These are phyloP conservation scores for Nothoprocta perdicaria DNA, from an alignment of 2,113 vertebrate species.

Conservation along the genomic window DNA sequence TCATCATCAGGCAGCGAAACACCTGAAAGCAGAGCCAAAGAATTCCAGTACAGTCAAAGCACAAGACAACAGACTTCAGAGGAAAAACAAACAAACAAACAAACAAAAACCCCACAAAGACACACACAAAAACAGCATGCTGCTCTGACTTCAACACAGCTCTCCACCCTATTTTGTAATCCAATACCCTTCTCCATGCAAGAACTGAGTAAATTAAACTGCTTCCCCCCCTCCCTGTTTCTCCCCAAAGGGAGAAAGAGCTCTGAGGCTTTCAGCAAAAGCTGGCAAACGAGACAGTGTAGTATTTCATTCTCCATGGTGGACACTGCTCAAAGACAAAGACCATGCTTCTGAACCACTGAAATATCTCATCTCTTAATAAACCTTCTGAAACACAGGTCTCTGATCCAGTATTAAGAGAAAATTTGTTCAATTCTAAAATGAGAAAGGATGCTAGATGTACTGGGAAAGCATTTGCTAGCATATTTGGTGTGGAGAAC, in stretches of 20 bases:
- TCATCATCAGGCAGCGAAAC: slow-evolving; percentile 93
- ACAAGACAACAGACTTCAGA: background rate
- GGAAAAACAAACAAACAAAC: too few relatives aligned
- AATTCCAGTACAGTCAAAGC: background rate
- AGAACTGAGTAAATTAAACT: background rate
- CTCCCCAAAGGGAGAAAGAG: background rate
- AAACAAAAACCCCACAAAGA: too few relatives aligned
- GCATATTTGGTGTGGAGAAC: fast-evolving
- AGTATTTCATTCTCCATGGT: background rate
- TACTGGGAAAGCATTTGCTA: fast-evolving
- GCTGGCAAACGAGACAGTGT: fast-evolving
- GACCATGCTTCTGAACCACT: background rate
- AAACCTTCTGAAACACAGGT: background rate
- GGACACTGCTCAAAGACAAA: too few relatives aligned
- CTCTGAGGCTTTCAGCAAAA: background rate
- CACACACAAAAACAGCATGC: fast-evolving
- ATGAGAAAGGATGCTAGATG: fast-evolving
- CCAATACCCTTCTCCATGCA: fast-evolving
- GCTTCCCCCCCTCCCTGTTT: background rate
- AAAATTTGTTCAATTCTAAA: background rate
- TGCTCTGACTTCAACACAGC: background rate
- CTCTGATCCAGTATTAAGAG: background rate
- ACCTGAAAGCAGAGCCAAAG: slow-evolving; percentile 73
- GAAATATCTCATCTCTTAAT: background rate
- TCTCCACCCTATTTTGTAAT: background rate